A percentile compares a stretch with the other conserved stretches of the same genome.
phyloP scores from a whole-genome alignment of 2,797 vertebrate species.

The Calcarius lapponicus region DNA sequence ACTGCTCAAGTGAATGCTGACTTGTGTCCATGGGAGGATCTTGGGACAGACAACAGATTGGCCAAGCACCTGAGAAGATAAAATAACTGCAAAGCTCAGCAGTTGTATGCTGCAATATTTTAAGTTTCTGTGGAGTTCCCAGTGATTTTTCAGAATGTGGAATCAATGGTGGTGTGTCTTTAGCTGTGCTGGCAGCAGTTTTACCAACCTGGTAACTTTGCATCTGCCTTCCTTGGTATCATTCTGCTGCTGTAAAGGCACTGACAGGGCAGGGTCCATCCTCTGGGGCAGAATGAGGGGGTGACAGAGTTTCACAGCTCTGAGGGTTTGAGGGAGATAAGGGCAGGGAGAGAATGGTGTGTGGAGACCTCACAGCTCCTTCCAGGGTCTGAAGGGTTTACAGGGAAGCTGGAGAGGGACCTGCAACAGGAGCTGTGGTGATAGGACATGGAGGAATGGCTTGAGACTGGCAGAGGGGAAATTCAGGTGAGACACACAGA shows the following conservation, averaged over 20 bases:
- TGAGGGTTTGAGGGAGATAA: background rate
- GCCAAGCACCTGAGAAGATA: background rate
- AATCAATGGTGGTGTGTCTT: background rate
- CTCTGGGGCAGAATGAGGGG: background rate
- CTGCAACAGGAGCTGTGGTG: background rate
- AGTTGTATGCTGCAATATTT: background rate
- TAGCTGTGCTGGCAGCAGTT: background rate
- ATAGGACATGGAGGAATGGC: background rate
- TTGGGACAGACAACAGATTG: background rate
- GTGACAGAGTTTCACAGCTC: background rate
- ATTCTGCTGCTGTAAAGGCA: background rate
- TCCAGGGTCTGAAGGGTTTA: background rate
- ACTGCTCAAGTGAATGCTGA: rapidly evolving
- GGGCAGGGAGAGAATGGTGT: background rate
- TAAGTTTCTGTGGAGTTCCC: background rate
- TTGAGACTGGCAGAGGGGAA: background rate
- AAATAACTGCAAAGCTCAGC: background rate
- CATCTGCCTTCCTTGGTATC: background rate
- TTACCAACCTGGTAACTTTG: rapidly evolving
- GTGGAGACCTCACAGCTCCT: background rate
- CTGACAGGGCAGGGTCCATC: background rate
- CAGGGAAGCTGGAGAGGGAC: background rate
- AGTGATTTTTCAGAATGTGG: background rate
- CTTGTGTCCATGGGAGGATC: background rate
- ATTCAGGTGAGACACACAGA: rapidly evolving